Conservation (phyloP, 1,140 invertebrate species). For the Drosophila ogumai region DNA sequence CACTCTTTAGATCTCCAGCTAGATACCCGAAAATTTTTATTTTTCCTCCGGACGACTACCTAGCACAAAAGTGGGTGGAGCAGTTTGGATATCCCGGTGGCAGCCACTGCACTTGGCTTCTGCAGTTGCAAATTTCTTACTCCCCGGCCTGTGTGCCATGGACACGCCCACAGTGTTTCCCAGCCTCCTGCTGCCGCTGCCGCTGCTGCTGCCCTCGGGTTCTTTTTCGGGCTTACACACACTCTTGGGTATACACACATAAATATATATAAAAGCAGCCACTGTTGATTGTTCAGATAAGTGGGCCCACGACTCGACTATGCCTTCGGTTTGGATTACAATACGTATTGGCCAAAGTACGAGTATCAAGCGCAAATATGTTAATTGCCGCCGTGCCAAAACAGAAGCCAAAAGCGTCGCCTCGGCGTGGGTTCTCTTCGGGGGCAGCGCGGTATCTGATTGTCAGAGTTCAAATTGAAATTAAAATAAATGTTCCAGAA, state of each 20-base stretch:
- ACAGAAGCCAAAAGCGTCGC: constrained; percentile 42
- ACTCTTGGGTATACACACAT: constrained; percentile 3
- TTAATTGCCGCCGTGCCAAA: constrained; percentile 49
- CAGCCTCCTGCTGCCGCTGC: constrained; percentile 22
- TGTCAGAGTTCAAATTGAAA: constrained; percentile 45
- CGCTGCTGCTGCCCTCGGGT: constrained; percentile 31
- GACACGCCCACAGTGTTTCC: constrained; percentile 44
- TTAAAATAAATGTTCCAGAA: constrained; percentile 46
- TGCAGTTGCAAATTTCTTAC: constrained; percentile 69
- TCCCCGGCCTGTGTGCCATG: constrained; percentile 36
- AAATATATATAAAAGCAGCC: constrained; percentile 4
- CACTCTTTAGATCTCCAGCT: constrained; percentile 48
- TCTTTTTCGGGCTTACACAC: constrained; percentile 36
- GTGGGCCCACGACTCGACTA: constrained; percentile 54
- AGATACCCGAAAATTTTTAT: constrained; percentile 56
- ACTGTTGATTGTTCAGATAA: constrained; percentile 58
- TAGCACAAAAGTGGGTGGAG: constrained; percentile 59
- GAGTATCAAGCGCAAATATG: constrained; percentile 48
- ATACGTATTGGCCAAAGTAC: constrained; percentile 33
- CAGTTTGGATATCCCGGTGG: constrained; percentile 53
- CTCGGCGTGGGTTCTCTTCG: neutral
- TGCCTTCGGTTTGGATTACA: constrained; percentile 38
- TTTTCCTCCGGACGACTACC: constrained; percentile 15
- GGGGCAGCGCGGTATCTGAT: constrained; percentile 10
- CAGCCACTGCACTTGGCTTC: constrained; percentile 69